phyloP scores from a whole-genome alignment of 2,888 invertebrate species.

The Mesorhabditis sp. region DNA sequence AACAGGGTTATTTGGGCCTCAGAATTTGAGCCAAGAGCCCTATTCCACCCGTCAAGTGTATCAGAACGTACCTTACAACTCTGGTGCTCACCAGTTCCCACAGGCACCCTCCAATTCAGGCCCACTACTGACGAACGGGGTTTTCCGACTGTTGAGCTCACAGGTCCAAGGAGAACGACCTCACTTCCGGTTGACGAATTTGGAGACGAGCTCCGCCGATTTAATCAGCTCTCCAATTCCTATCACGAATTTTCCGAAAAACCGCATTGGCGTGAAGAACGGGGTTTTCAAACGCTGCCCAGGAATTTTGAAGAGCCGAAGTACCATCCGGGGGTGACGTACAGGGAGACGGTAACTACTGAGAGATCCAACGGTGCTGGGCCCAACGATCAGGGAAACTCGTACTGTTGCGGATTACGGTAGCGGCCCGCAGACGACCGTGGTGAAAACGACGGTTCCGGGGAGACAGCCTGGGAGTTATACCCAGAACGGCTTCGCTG shows the following conservation, averaged over 20 bases:
- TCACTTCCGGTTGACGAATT: not conserved
- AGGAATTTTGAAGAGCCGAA: conserved; percentile 4
- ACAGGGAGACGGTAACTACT: not conserved
- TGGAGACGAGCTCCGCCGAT: not conserved
- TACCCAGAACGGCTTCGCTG: conserved; percentile 9
- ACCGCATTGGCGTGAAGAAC: not conserved
- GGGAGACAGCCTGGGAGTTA: conserved; percentile 18
- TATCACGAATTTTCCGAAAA: conserved; percentile 4
- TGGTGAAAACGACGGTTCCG: conserved; percentile 3
- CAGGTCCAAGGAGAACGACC: not conserved
- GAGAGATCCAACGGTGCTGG: not conserved
- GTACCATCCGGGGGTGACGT: not conserved
- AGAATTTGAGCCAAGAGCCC: too few relatives aligned
- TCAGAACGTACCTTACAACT: too few relatives aligned
- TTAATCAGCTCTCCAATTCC: not conserved
- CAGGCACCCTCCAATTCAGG: not conserved
- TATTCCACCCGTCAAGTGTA: too few relatives aligned
- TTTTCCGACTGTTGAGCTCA: not conserved
- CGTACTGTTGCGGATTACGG: not conserved
- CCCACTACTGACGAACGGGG: not conserved
- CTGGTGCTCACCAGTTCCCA: not conserved
- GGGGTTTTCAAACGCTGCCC: not conserved
- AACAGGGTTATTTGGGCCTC: too few relatives aligned
- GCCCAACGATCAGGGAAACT: not conserved
- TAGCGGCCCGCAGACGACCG: not conserved